Evolutionary conservation across 2,113 vertebrate genomes (phyloP).

Genomic region (Ophiodon elongatus): DNA sequence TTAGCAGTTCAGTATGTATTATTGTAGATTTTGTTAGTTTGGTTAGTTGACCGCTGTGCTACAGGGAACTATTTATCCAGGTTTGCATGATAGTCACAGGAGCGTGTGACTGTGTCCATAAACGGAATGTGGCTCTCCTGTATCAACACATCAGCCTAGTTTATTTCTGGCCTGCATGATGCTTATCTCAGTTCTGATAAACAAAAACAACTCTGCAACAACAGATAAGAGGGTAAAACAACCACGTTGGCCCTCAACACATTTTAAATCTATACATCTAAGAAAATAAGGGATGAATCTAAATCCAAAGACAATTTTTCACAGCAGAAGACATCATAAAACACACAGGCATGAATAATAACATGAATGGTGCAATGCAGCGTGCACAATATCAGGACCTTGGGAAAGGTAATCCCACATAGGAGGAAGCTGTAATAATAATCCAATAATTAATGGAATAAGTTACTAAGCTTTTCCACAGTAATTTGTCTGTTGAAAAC

Average conservation of each 20-base stretch:
- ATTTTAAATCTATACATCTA: not conserved
- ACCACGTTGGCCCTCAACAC: constrained; percentile 6
- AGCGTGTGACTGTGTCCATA: not conserved
- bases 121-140: not conserved
- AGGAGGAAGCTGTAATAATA: not conserved
- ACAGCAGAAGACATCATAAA: not conserved
- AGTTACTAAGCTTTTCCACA: not conserved
- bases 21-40: not conserved
- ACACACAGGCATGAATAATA: not conserved
- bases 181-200: not conserved
- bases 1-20: not conserved
- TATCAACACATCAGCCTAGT: not conserved
- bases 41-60: not conserved
- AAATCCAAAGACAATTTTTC: not conserved
- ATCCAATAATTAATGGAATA: not conserved
- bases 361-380: not conserved
- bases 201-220: constrained; percentile 27
- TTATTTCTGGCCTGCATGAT: not conserved
- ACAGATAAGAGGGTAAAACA: constrained; percentile 37
- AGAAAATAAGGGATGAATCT: not conserved
- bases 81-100: not conserved
- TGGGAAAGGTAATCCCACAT: not conserved
- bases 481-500: not conserved
- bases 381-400: not conserved
- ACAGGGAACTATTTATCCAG: not conserved